Evolutionary conservation across 2,113 vertebrate species (phyloP).

Genomic region (Calyptommatus sinebrachiatus): DNA sequence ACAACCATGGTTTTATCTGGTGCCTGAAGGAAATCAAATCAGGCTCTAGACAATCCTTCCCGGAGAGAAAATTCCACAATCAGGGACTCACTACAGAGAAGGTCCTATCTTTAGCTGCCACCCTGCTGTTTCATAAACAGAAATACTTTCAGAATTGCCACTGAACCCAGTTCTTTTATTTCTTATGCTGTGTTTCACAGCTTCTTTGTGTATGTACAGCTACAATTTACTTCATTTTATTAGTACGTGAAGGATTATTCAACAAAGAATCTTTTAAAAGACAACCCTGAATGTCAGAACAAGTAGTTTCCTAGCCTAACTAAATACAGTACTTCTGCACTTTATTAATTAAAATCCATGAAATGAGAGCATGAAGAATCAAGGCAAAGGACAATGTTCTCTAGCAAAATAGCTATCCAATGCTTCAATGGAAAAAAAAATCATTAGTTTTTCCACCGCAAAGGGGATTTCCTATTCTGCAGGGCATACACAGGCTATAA

Average conservation of each 20-base stretch:
- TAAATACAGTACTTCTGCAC: background rate
- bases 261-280: background rate
- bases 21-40: background rate
- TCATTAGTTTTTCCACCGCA: constrained; percentile 20
- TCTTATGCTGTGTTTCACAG: background rate
- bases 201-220: background rate
- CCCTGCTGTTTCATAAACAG: no score
- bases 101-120: no score
- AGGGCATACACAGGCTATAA: constrained; percentile 43
- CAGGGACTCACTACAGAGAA: no score
- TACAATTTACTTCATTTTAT: no score
- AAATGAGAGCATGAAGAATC: background rate
- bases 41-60: no score
- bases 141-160: background rate
- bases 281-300: background rate
- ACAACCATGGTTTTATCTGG: background rate
- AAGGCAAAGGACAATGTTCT: background rate
- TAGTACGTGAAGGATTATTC: background rate
- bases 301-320: background rate
- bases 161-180: background rate
- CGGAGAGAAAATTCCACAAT: no score
- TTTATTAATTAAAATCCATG: background rate
- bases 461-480: constrained; percentile 51
- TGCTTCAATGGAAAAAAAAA: constrained; percentile 19
- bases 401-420: background rate